A percentile compares a stretch with the other conserved stretches of the same genome.
Conservation (phyloP, 1,140 invertebrate species). For the Anastrepha obliqua region DNA sequence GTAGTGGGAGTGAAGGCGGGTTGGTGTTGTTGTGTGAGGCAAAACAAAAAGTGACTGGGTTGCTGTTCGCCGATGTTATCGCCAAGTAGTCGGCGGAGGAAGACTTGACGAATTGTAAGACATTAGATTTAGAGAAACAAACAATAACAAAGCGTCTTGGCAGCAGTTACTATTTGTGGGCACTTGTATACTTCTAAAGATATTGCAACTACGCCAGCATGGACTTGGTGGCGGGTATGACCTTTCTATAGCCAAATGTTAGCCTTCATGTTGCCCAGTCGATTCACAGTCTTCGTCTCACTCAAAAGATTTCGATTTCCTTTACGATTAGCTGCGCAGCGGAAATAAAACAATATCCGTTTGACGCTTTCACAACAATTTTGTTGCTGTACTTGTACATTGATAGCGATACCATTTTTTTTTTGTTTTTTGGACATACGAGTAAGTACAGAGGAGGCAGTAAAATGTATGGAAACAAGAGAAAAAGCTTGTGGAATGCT, state of each 20-base stretch:
- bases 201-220: not conserved
- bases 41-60: too few species aligned
- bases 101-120: too few species aligned
- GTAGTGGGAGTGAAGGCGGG: too few species aligned
- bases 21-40: too few species aligned
- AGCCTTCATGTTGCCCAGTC: not conserved
- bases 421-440: too few species aligned
- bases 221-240: not conserved
- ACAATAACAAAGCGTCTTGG: not conserved
- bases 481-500: not conserved
- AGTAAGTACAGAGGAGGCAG: not conserved
- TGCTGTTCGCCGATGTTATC: too few species aligned
- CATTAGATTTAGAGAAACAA: too few species aligned
- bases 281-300: not conserved
- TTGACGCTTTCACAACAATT: not conserved
- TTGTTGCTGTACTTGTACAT: too few species aligned
- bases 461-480: not conserved
- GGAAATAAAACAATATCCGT: slow-evolving; percentile 54
- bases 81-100: too few species aligned
- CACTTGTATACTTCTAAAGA: not conserved
- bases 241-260: not conserved
- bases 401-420: too few species aligned
- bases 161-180: not conserved
- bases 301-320: not conserved
- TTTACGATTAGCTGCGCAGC: not conserved